These are phyloP conservation scores for Campopleginae sp. DNA, from an alignment of 2,888 invertebrate genomes.

Conservation along the genomic window DNA sequence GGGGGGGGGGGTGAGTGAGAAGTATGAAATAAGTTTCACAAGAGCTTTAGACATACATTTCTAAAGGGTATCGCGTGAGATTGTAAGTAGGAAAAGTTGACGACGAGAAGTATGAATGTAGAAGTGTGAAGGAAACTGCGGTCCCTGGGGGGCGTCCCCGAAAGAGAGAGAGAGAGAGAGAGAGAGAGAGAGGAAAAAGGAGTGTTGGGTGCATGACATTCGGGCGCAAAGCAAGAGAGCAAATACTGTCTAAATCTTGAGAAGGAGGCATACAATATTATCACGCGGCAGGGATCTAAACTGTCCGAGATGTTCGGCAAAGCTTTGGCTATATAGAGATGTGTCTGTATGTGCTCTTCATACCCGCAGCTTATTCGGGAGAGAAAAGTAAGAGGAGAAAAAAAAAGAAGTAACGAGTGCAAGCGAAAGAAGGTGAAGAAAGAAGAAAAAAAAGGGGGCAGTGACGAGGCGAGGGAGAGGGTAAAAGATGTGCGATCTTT, in stretches of 20 bases:
- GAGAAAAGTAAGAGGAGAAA: constrained; percentile 18
- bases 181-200: constrained; percentile 26
- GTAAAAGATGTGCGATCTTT: neutral
- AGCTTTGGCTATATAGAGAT: constrained; percentile 29
- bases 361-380: constrained; percentile 28
- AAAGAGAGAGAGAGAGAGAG: constrained; percentile 17
- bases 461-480: constrained; percentile 8
- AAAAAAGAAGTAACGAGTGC: constrained; percentile 14
- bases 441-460: constrained; percentile 29
- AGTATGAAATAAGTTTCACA: constrained; percentile 55
- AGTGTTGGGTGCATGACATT: constrained; percentile 24
- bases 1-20: constrained; percentile 6
- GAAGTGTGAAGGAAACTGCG: constrained; percentile 32
- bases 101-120: constrained; percentile 20
- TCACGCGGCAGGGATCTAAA: constrained; percentile 79
- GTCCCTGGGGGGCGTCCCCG: constrained; percentile 22
- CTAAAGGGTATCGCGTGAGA: constrained; percentile 47
- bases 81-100: constrained; percentile 15
- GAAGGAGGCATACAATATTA: constrained; percentile 78
- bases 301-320: constrained; percentile 70
- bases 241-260: constrained; percentile 73
- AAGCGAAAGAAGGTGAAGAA: constrained; percentile 22
- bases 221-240: constrained; percentile 63
- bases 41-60: constrained; percentile 42
- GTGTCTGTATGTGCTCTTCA: constrained; percentile 39